Evolutionary conservation across 2,888 invertebrate genomes (phyloP).

Genomic region (Megastigmus dorsalis): DNA sequence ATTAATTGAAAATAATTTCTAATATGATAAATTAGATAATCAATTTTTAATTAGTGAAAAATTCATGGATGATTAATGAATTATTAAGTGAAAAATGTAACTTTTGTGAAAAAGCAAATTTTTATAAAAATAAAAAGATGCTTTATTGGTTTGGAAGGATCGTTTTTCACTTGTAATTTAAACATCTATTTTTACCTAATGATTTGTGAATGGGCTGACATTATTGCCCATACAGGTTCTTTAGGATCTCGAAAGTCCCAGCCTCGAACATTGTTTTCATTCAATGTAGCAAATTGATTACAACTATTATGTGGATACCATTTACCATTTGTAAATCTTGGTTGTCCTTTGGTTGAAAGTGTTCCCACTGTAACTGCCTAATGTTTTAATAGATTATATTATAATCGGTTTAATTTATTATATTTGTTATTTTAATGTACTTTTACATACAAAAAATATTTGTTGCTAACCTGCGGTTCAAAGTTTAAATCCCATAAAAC

Average conservation of each 20-base stretch:
- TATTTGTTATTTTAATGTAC: not conserved
- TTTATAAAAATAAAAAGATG: too few relatives aligned
- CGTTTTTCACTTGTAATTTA: slow-evolving; percentile 22
- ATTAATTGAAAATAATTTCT: slow-evolving; percentile 24
- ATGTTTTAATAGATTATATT: slow-evolving; percentile 20
- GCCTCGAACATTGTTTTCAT: slow-evolving; percentile 89
- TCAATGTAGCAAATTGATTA: slow-evolving; percentile 88
- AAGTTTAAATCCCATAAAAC: slow-evolving; percentile 84
- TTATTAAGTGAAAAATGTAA: too few relatives aligned
- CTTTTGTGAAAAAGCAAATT: too few relatives aligned
- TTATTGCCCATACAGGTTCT: slow-evolving; percentile 88
- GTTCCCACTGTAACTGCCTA: slow-evolving; percentile 68
- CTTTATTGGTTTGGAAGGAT: not conserved
- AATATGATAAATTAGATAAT: slow-evolving; percentile 1
- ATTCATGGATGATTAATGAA: too few relatives aligned
- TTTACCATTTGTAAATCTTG: slow-evolving; percentile 88
- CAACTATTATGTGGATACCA: slow-evolving; percentile 97
- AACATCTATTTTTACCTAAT: slow-evolving; percentile 79
- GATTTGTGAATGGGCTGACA: slow-evolving; percentile 91
- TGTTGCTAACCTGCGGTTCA: slow-evolving; percentile 67
- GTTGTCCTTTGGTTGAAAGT: slow-evolving; percentile 82
- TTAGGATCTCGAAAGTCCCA: slow-evolving; percentile 89
- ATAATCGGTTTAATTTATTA: not conserved
- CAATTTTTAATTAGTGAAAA: not conserved
- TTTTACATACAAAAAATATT: too few relatives aligned